Base-by-base conservation (phyloP, 2,888 invertebrate genomes). In the Steinernema scapterisci region DNA sequence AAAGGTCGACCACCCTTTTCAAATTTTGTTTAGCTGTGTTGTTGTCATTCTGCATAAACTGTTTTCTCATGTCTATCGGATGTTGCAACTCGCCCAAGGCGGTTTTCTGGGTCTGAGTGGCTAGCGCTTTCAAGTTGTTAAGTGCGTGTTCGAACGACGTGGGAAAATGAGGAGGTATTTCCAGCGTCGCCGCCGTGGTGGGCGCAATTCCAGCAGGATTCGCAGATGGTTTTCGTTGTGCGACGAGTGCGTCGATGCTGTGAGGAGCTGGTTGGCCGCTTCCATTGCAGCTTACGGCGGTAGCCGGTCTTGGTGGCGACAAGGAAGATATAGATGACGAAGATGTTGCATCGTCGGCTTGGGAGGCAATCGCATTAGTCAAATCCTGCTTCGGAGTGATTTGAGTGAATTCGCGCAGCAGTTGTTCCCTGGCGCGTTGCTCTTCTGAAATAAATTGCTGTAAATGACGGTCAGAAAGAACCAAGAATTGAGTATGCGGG, bases 381-480 rank as follows among this genome's bases (percentile, higher is more conserved):
- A 31, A 11, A 11, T 31, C 63, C 25, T 63, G 63, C 63, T 63
- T 63, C 31, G 63, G 63, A 63, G 63, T 25, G 27, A 63, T 25
- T 31, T 63, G 63, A 63, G 63, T 63, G 31, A 63, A 63, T 25
- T 63, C 63, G 63, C 63, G 63, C 31, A 63, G 63, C 63, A 63
- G 63, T 63, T 63, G 63, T 63, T 63, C 63, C 27, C 63, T 25
- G 11, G 63, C 63, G 63, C 63, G 63, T 16, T 38, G 38, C 38
- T 63, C 63, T 16, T 63, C 63, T 63, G 38, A 63, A 63, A 63
- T 63, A 63, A 63, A 63, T 63, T 16, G 63, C 19, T 48, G 27
- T 63, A 16, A 63, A 16, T 63, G 63, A n/a, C 63, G 63, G 54
- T 5, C n/a, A n/a, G n/a, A 31, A 31, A 16, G 63, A 63, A 1